Percentiles rank a stretch among this genome's conserved stretches.
phyloP scores from a whole-genome alignment of 2,797 vertebrate genomes.

The Liasis olivaceus region DNA sequence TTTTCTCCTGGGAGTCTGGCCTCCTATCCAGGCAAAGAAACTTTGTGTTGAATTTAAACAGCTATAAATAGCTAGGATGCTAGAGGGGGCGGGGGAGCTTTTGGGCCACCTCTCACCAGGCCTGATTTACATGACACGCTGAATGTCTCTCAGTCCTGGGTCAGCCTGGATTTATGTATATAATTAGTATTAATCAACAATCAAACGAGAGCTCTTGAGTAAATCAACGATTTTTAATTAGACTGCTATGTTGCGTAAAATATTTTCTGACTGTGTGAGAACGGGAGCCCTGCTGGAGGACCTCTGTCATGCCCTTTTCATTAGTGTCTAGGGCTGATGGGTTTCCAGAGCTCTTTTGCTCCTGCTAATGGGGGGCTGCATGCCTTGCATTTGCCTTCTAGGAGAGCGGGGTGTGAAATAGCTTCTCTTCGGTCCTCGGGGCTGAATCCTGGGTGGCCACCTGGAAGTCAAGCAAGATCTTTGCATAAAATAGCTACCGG shows the following conservation, averaged over 20 bases:
- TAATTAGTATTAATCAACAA: conserved; percentile 53
- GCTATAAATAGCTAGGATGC: not conserved
- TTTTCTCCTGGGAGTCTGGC: not conserved
- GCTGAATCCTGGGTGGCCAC: not conserved
- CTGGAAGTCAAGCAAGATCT: not conserved
- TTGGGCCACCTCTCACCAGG: not conserved
- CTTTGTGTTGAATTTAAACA: not conserved
- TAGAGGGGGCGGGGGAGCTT: too few species aligned
- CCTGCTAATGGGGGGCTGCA: conserved; percentile 17
- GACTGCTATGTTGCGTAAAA: conserved; percentile 39
- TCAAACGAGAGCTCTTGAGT: conserved; percentile 41
- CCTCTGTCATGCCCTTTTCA: not conserved
- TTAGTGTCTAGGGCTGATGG: not conserved
- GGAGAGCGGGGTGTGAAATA: not conserved
- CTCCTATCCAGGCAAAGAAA: not conserved
- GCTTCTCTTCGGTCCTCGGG: not conserved
- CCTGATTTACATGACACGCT: conserved; percentile 17
- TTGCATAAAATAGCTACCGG: too few species aligned
- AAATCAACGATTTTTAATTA: conserved; percentile 57
- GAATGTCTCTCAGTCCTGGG: conserved; percentile 19
- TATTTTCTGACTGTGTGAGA: conserved; percentile 42
- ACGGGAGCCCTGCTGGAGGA: not conserved
- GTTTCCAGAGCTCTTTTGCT: not conserved
- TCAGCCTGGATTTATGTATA: conserved; percentile 51
- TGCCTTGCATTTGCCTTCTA: not conserved